Evolutionary conservation across 1,140 invertebrate genomes (phyloP).

Genomic region (Araneus ventricosus): DNA sequence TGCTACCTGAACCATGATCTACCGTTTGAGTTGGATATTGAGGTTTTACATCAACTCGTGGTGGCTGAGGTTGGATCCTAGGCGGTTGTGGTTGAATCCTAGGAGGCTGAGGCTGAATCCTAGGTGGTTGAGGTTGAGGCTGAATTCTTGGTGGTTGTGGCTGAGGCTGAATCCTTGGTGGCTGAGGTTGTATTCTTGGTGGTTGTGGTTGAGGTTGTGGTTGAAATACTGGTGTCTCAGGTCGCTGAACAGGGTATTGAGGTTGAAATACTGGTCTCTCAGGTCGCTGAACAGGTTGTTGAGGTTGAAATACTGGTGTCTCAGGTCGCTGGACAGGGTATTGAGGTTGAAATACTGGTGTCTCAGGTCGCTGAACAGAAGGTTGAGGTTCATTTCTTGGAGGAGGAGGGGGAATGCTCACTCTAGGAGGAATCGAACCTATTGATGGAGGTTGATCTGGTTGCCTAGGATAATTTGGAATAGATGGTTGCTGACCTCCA

Average conservation of each 20-base stretch:
- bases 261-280: slow-evolving; percentile 41
- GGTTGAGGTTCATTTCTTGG: slow-evolving; percentile 36
- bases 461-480: slow-evolving; percentile 24
- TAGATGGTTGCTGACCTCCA: slow-evolving; percentile 56
- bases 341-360: slow-evolving; percentile 40
- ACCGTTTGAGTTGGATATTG: slow-evolving; percentile 44
- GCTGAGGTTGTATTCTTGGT: slow-evolving; percentile 36
- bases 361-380: slow-evolving; percentile 37
- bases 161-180: slow-evolving; percentile 7
- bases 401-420: slow-evolving; percentile 51
- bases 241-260: slow-evolving; percentile 23
- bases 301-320: slow-evolving; percentile 26
- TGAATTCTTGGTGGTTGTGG: slow-evolving; percentile 16
- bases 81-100: background rate
- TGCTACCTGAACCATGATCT: slow-evolving; percentile 26
- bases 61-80: slow-evolving; percentile 21
- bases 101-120: background rate
- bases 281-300: slow-evolving; percentile 30
- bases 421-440: slow-evolving; percentile 45
- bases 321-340: background rate
- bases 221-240: slow-evolving; percentile 23
- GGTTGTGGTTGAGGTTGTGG: slow-evolving; percentile 61
- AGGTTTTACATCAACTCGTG: slow-evolving; percentile 32
- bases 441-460: slow-evolving; percentile 59
- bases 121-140: slow-evolving; percentile 29